phyloP scores from a whole-genome alignment of 2,113 vertebrate genomes.

The Shinisaurus crocodilurus region DNA sequence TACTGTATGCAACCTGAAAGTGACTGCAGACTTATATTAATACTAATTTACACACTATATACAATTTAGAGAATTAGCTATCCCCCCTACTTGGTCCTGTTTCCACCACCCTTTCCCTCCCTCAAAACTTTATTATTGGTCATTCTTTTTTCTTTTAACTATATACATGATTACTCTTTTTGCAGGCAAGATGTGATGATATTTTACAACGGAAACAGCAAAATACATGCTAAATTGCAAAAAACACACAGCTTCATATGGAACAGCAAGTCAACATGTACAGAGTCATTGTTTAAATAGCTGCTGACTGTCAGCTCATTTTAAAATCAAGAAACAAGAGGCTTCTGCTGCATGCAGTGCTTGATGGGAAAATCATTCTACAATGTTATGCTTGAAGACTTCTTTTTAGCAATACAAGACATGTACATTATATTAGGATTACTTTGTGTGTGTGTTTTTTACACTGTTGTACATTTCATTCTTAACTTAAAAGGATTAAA shows the following conservation, averaged over 20 bases:
- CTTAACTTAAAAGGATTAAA: constrained; percentile 81
- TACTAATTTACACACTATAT: constrained; percentile 84
- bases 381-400: constrained; percentile 73
- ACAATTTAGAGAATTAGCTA: constrained; percentile 77
- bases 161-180: constrained; percentile 80
- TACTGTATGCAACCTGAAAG: constrained; percentile 69
- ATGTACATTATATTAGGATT: constrained; percentile 79
- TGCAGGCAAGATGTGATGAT: constrained; percentile 81
- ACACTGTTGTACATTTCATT: constrained; percentile 83
- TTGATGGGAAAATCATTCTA: constrained; percentile 77
- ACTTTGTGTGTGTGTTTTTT: constrained; percentile 72
- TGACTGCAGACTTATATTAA: constrained; percentile 78
- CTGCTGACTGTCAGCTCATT: constrained; percentile 86
- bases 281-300: constrained; percentile 73
- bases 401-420: constrained; percentile 81
- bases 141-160: constrained; percentile 70
- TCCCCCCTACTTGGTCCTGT: constrained; percentile 63
- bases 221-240: constrained; percentile 87
- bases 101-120: constrained; percentile 57
- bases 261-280: constrained; percentile 77
- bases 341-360: constrained; percentile 86
- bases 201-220: constrained; percentile 82
- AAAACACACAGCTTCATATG: constrained; percentile 80
- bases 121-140: constrained; percentile 63
- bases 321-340: constrained; percentile 82